Base-by-base conservation (phyloP, 2,113 vertebrate genomes). In the Hydropotes inermis region DNA sequence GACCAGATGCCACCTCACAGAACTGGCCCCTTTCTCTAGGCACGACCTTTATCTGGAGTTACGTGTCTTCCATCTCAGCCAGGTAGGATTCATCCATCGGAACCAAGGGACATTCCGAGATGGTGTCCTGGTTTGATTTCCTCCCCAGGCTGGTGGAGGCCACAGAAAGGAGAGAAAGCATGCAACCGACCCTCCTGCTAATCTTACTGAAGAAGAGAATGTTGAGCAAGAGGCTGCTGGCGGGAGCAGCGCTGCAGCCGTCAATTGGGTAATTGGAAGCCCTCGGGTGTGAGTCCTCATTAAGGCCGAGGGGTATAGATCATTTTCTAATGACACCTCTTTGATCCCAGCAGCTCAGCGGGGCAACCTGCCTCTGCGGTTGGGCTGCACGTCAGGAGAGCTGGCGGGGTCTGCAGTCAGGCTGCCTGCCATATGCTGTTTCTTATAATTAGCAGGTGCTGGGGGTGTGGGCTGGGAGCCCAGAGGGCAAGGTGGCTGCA, bases 251-350 rank as follows among this genome's bases (percentile, higher is more conserved):
- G 21, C 74, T 7, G 7, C 93, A 95, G 89, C 96, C 98, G 98
- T 99, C 96, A 98, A 99, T 98, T 97, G 98, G 98, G 98, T 98
- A 98, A 99, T 94, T 98, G 98, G 98, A 98, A 99, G 98, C 98
- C 98, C 98, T 98, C 96, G 95, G 98, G 98, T 98, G 98, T 96
- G 97, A 99, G 98, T 97, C 90, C 98, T 99, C 99, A 98, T 99
- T 99, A 99, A 98, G 95, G 97, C 94, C 95, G 98, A 99, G 98
- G 98, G 98, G 95, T 97, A 99, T 99, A 98, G 98, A 99, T 99
- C 99, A 99, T 99, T 98, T 99, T 98, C 99, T 98, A 98, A 99
- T 98, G 98, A 98, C 98, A 98, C 98, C 97, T 98, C 98, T 98
- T 98, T 97, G 98, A 98, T 99, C 98, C 98, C 98, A 98, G 98